Evolutionary conservation across 2,888 invertebrate species (phyloP), one percentile per base, ranked within the genome.

Genomic region (Apotomis betuletana): DNA sequence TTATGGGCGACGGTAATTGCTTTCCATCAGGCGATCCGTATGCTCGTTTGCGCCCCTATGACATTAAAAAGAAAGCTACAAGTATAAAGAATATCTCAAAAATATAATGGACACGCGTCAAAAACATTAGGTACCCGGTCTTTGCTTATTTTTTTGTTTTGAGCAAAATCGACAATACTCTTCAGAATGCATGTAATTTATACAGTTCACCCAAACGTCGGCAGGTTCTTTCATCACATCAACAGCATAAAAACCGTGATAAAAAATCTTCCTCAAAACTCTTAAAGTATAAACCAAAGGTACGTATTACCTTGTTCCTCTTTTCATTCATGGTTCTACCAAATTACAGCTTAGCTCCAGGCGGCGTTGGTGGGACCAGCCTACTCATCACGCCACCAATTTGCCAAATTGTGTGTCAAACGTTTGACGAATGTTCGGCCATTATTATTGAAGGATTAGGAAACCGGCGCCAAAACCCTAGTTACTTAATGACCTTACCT

Each of bases 361-460:
- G 74, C 64, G 75, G 49, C 9, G 49, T 75, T 79, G 72, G 77
- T 76, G 77, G 77, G 79, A 80, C 77, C 78, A 80, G 80, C 78
- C 79, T 67, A 76, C 76, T 76, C 75, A 83, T 83, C 81, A 80
- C 78, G 79, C 77, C 41, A 79, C 79, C 78, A 83, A 83, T 84
- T 83, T 79, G 84, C 81, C 83, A 84, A 85, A 86, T 83, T 81
- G 70, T 74, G 73, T 79, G 84, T 84, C 85, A 83, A 83, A 80
- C 64, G 75, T 84, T 85, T 87, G 87, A 87, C 78, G 81, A 79
- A 87, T 84, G 81, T 78, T 77, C 74, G 73, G 75, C 75, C 75
- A 77, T 74, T 74, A 73, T 80, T 65, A 54, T 41, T 9, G 51
- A 62, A 61, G 55, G 15, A 38, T 41, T 12, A 49, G 41, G 41